Evolutionary conservation across 2,113 vertebrate genomes (phyloP).

Genomic region (Oceanites oceanicus): DNA sequence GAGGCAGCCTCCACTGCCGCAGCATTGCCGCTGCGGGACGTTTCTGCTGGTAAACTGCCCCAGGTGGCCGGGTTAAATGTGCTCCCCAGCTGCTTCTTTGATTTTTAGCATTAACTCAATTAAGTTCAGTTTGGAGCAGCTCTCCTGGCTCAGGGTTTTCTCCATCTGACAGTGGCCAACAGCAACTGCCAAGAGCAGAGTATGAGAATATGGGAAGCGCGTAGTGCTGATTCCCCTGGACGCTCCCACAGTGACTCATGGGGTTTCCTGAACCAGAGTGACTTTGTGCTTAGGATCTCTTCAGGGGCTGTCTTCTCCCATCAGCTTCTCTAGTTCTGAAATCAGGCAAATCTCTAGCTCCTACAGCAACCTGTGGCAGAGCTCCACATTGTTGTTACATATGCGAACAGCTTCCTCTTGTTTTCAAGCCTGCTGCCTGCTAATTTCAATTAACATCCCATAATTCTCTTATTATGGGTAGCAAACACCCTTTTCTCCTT

Average conservation of each 20-base stretch:
- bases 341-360: not conserved
- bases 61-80: not conserved
- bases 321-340: not conserved
- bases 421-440: not conserved
- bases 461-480: not conserved
- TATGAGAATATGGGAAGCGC: not conserved
- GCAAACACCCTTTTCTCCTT: not conserved
- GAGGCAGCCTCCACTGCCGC: not conserved
- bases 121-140: not conserved
- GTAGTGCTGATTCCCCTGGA: not conserved
- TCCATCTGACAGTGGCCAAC: not conserved
- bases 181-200: not conserved
- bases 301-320: not conserved
- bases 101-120: not conserved
- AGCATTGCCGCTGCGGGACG: not conserved
- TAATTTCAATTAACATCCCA: not conserved
- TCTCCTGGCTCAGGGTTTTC: not conserved
- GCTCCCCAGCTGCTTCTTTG: not conserved
- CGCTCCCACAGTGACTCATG: fast-evolving
- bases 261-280: not conserved
- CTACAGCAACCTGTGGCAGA: not conserved
- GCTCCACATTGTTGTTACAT: fast-evolving
- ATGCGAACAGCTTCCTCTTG: not conserved
- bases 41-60: not conserved
- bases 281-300: not conserved